These are phyloP conservation scores for Serripes groenlandicus DNA, from an alignment of 2,888 invertebrate genomes.

Conservation along the genomic window DNA sequence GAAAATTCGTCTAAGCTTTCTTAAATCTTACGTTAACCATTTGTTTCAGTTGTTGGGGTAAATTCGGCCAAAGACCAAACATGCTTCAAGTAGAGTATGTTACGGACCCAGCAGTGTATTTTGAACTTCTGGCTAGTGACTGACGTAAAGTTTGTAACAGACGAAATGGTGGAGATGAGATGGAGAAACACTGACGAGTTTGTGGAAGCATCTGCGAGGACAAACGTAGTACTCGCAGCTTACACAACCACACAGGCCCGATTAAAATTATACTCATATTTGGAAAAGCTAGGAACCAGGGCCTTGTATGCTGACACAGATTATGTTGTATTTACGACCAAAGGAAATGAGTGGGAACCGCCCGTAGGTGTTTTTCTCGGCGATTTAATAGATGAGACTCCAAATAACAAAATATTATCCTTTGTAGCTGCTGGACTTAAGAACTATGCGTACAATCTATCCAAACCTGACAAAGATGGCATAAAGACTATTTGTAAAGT, in stretches of 20 bases:
- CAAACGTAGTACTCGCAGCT: constrained; percentile 35
- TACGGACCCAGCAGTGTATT: too few relatives aligned
- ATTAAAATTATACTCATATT: constrained; percentile 27
- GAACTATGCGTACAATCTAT: constrained; percentile 74
- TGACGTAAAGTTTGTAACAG: constrained; percentile 12
- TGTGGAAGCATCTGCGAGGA: constrained; percentile 1
- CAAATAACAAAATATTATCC: constrained; percentile 34
- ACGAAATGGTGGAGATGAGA: not conserved
- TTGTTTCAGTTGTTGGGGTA: too few relatives aligned
- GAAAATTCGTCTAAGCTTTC: too few relatives aligned
- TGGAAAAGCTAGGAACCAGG: constrained; percentile 14
- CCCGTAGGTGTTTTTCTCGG: constrained; percentile 78
- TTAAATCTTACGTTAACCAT: too few relatives aligned
- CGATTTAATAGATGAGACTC: constrained; percentile 83
- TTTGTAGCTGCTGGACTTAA: too few relatives aligned
- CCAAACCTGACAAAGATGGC: not conserved
- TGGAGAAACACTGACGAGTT: constrained; percentile 16
- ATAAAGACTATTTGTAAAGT: constrained; percentile 69
- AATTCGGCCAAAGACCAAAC: too few relatives aligned
- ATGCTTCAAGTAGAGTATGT: too few relatives aligned
- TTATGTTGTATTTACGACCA: constrained; percentile 21
- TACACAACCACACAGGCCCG: constrained; percentile 51
- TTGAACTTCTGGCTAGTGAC: constrained; percentile 14
- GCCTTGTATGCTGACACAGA: constrained; percentile 30
- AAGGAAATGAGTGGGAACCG: constrained; percentile 42